Percentiles rank a stretch among this genome's conserved stretches.
Conservation (phyloP, 1,140 invertebrate species). For the Armadillidium nasatum region DNA sequence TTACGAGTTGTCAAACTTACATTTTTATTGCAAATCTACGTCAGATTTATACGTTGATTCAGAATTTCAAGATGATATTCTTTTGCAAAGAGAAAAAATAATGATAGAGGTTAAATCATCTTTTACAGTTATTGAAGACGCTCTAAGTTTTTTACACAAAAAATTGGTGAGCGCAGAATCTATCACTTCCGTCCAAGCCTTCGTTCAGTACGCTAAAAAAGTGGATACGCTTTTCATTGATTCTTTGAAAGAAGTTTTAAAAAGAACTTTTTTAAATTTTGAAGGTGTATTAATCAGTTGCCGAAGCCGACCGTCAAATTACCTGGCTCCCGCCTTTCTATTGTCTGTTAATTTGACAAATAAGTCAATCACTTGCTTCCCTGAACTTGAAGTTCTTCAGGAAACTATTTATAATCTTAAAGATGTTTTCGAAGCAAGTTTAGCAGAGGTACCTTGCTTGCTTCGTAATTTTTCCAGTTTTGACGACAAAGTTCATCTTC, state of each 20-base stretch:
- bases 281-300: background rate
- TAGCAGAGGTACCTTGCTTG: background rate
- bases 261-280: conserved; percentile 4
- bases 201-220: background rate
- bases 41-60: background rate
- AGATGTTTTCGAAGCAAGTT: conserved; percentile 5
- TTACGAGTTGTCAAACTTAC: too few species aligned
- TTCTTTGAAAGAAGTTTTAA: background rate
- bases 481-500: background rate
- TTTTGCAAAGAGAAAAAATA: background rate
- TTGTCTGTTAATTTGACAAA: background rate
- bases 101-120: background rate
- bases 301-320: background rate
- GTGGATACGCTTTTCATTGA: background rate
- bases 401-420: background rate
- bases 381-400: background rate
- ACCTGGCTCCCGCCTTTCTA: background rate
- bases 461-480: background rate
- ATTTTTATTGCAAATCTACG: too few species aligned
- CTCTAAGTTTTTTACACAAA: background rate
- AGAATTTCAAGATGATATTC: background rate
- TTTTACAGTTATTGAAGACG: background rate
- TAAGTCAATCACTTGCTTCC: background rate
- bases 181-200: background rate
- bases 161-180: background rate